Evolutionary conservation across 2,888 invertebrate genomes (phyloP).

Genomic region (Ecliptopera silaceata): DNA sequence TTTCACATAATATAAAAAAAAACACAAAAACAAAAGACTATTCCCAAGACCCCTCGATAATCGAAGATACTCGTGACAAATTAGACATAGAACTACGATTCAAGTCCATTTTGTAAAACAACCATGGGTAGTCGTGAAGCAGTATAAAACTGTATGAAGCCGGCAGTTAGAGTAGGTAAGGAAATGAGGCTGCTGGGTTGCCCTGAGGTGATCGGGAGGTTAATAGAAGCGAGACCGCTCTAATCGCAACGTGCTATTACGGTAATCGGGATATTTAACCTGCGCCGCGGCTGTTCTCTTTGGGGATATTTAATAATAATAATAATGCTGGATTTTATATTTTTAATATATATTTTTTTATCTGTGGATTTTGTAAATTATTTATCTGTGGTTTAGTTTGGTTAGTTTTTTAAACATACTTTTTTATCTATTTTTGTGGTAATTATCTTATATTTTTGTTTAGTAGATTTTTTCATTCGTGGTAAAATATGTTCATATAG

Average conservation of each 20-base stretch:
- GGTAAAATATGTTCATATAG: too few species aligned
- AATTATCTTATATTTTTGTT: too few species aligned
- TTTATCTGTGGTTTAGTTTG: too few species aligned
- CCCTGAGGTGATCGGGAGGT: constrained; percentile 42
- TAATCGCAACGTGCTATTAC: constrained; percentile 42
- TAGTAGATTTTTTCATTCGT: too few species aligned
- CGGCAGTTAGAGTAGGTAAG: constrained; percentile 39
- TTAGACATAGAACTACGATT: constrained; percentile 10
- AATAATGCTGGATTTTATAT: not conserved
- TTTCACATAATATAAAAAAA: too few species aligned
- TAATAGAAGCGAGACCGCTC: constrained; percentile 39
- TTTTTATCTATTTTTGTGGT: too few species aligned
- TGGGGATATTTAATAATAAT: not conserved
- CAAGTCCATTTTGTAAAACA: constrained; percentile 19
- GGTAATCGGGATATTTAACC: constrained; percentile 41
- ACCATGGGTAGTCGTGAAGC: constrained; percentile 35
- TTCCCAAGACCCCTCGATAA: constrained; percentile 16
- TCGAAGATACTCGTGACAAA: constrained; percentile 25
- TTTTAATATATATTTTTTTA: too few species aligned
- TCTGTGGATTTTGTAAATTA: too few species aligned
- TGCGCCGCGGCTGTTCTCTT: constrained; percentile 40
- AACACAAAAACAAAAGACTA: too few species aligned
- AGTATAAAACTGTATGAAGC: constrained; percentile 35
- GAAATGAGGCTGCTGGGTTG: constrained; percentile 39
- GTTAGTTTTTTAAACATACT: too few species aligned